Evolutionary conservation across 1,140 invertebrate species (phyloP).

Genomic region (Daktulosphaira vitifoliae): DNA sequence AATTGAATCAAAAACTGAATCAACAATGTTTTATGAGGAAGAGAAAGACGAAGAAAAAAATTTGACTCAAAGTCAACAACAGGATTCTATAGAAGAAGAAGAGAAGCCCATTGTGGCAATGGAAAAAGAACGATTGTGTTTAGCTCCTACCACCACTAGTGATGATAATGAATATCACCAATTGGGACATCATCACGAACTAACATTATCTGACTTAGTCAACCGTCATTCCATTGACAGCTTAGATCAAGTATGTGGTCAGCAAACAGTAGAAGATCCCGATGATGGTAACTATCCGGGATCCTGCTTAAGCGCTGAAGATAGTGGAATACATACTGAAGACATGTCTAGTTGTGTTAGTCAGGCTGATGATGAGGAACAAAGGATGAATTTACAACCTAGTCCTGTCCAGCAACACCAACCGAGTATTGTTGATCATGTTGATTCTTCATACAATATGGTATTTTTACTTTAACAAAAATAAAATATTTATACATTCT

Average conservation of each 20-base stretch:
- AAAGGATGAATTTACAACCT: slow-evolving; percentile 30
- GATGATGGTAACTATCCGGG: slow-evolving; percentile 47
- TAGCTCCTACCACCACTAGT: not conserved
- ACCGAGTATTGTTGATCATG: not conserved
- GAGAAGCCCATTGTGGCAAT: slow-evolving; percentile 21
- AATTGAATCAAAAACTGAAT: too few relatives aligned
- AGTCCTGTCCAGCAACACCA: slow-evolving; percentile 39
- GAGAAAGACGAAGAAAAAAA: too few relatives aligned
- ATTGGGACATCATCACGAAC: not conserved
- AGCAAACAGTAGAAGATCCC: not conserved
- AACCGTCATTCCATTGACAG: slow-evolving; percentile 23
- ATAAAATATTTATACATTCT: too few relatives aligned
- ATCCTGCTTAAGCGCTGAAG: slow-evolving; percentile 51
- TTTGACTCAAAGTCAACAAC: too few relatives aligned
- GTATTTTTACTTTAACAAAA: not conserved
- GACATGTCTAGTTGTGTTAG: slow-evolving; percentile 67
- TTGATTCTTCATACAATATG: slow-evolving; percentile 13
- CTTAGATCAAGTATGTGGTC: slow-evolving; percentile 5
- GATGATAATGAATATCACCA: not conserved
- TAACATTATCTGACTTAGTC: slow-evolving; percentile 10
- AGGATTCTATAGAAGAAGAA: not conserved
- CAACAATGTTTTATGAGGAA: too few relatives aligned
- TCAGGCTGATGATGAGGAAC: slow-evolving; percentile 53
- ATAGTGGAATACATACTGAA: slow-evolving; percentile 70
- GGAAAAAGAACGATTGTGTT: slow-evolving; percentile 14